phyloP scores from a whole-genome alignment of 2,888 invertebrate species.

The Aporophyla nigra region DNA sequence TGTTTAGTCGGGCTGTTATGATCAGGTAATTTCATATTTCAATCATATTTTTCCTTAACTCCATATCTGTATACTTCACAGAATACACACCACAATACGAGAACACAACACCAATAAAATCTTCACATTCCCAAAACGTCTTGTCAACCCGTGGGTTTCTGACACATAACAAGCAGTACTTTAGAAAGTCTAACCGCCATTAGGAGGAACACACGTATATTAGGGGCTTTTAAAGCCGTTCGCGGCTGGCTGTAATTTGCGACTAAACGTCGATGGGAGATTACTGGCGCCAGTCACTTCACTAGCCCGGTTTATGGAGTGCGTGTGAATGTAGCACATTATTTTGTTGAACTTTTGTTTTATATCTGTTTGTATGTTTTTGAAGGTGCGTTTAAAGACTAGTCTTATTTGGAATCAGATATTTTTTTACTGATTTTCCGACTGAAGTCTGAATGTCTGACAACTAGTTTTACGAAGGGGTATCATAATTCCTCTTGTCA shows the following conservation, averaged over 20 bases:
- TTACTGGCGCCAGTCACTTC: slow-evolving; percentile 52
- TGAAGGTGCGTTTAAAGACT: neutral
- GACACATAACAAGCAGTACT: slow-evolving; percentile 50
- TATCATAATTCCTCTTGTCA: too few relatives aligned
- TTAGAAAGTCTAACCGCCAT: slow-evolving; percentile 50
- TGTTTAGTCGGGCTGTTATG: too few relatives aligned
- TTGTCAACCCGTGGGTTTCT: slow-evolving; percentile 24
- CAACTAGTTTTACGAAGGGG: too few relatives aligned
- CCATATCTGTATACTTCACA: neutral
- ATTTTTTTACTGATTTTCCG: too few relatives aligned
- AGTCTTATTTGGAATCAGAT: neutral
- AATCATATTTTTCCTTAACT: too few relatives aligned
- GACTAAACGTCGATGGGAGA: slow-evolving; percentile 58
- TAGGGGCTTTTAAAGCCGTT: slow-evolving; percentile 61
- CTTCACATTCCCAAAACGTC: slow-evolving; percentile 9
- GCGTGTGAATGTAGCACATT: slow-evolving; percentile 20
- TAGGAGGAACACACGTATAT: slow-evolving; percentile 59
- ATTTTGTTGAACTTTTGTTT: neutral
- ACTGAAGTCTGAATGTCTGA: too few relatives aligned
- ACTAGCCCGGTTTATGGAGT: slow-evolving; percentile 16
- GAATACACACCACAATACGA: neutral
- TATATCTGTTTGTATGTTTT: slow-evolving; percentile 1
- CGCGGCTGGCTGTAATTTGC: slow-evolving; percentile 60
- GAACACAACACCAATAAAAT: slow-evolving; percentile 1
- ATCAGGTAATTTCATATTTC: too few relatives aligned